Evolutionary conservation across 2,113 vertebrate species (phyloP).

Genomic region (Actenoides lindsayi): DNA sequence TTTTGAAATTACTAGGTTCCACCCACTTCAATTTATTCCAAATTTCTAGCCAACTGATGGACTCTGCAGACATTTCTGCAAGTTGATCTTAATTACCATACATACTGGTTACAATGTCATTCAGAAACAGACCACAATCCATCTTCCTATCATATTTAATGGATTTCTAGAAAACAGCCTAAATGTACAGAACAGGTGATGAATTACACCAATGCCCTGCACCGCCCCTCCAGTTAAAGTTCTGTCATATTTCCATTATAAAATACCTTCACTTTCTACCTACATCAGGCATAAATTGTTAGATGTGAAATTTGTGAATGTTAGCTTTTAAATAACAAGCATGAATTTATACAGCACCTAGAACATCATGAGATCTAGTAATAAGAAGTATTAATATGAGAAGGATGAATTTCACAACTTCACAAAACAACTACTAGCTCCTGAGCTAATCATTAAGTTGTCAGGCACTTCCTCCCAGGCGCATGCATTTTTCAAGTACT

Average conservation of each 20-base stretch:
- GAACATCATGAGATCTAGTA: not conserved
- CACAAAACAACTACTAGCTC: not conserved
- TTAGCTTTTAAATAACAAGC: not conserved
- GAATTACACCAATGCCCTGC: constrained; percentile 47
- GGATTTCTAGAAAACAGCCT: constrained; percentile 71
- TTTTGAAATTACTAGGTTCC: not conserved
- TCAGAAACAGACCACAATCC: constrained; percentile 68
- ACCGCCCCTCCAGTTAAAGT: constrained; percentile 58
- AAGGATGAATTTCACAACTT: not conserved
- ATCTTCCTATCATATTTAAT: constrained; percentile 77
- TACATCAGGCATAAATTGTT: not conserved
- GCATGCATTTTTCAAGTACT: not conserved
- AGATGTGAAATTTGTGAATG: not conserved
- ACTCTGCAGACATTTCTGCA: constrained; percentile 53
- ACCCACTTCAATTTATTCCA: constrained; percentile 3
- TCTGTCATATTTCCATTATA: constrained; percentile 57
- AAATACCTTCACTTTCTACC: constrained; percentile 1
- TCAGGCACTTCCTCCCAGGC: not conserved
- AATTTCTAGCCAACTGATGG: constrained; percentile 48
- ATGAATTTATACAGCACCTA: not conserved
- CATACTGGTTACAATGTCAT: constrained; percentile 68
- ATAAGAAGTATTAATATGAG: not conserved
- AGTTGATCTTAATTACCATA: constrained; percentile 68
- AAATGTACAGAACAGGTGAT: constrained; percentile 59
- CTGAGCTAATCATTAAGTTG: not conserved